A percentile compares a stretch with the other conserved stretches of the same genome.
Evolutionary conservation across 2,113 vertebrate genomes (phyloP).

Genomic region (Labrus mixtus): DNA sequence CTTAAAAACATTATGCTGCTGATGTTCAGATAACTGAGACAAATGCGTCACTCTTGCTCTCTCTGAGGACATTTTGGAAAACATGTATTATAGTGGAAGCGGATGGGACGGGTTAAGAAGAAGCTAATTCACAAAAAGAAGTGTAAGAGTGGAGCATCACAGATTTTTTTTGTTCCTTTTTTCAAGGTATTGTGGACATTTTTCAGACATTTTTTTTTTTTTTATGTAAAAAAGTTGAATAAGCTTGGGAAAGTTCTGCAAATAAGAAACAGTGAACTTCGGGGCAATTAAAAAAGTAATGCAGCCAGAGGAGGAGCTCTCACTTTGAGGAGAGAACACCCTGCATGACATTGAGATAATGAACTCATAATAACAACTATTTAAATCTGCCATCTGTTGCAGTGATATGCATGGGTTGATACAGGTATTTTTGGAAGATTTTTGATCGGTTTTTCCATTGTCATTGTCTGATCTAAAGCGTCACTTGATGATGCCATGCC

Average conservation of each 20-base stretch:
- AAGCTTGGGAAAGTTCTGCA: not conserved
- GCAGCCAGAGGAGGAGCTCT: slow-evolving; percentile 5
- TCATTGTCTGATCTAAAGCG: slow-evolving; percentile 1
- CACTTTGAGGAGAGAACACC: slow-evolving; percentile 15
- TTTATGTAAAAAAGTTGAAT: not conserved
- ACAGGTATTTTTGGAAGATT: slow-evolving; percentile 37
- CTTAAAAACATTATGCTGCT: slow-evolving; percentile 6
- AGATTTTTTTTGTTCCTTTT: not conserved
- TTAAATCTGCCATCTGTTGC: slow-evolving; percentile 64
- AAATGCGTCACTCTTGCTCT: slow-evolving; percentile 4
- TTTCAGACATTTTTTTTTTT: not conserved
- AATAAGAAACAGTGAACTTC: slow-evolving; percentile 19
- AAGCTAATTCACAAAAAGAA: not conserved
- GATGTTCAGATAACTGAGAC: slow-evolving; percentile 21
- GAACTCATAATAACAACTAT: slow-evolving; percentile 52
- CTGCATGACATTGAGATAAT: slow-evolving; percentile 62
- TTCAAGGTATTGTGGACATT: not conserved
- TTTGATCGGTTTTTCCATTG: slow-evolving; percentile 20
- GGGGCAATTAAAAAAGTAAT: slow-evolving; percentile 24
- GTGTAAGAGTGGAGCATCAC: not conserved
- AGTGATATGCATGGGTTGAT: slow-evolving; percentile 35
- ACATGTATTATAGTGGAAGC: slow-evolving; percentile 10
- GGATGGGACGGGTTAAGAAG: slow-evolving; percentile 10
- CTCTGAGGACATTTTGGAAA: slow-evolving; percentile 16
- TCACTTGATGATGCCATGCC: slow-evolving; percentile 12